These are phyloP conservation scores for Parauchenoglanis punctatus DNA, from an alignment of 2,797 vertebrate genomes.

Conservation along the genomic window DNA sequence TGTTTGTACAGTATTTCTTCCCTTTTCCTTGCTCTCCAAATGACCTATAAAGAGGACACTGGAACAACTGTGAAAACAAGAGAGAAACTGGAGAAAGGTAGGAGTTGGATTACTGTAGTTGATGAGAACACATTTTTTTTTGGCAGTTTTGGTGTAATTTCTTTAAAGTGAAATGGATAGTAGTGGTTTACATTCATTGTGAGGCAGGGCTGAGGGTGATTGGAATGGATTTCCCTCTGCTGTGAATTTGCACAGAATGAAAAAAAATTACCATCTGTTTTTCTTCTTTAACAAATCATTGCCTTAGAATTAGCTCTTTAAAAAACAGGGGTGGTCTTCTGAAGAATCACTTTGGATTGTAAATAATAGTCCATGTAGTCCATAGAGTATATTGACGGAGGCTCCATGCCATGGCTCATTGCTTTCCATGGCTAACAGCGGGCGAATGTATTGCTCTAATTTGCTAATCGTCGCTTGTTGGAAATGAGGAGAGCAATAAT, in stretches of 20 bases:
- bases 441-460: constrained; percentile 23
- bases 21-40: constrained; percentile 37
- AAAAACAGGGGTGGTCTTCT: constrained; percentile 11
- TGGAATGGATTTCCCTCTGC: constrained; percentile 6
- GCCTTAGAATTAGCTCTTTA: constrained; percentile 14
- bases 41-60: constrained; percentile 53
- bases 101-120: constrained; percentile 36
- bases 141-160: constrained; percentile 5
- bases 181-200: constrained; percentile 13
- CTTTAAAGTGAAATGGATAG: constrained; percentile 7
- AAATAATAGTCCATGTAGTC: constrained; percentile 7
- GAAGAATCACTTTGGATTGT: constrained; percentile 30
- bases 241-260: background rate
- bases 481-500: constrained; percentile 29
- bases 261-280: constrained; percentile 8
- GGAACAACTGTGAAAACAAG: constrained; percentile 50
- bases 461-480: constrained; percentile 29
- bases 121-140: constrained; percentile 2
- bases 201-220: background rate
- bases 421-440: constrained; percentile 6
- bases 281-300: constrained; percentile 4
- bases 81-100: constrained; percentile 33
- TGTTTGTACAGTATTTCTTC: constrained; percentile 50
- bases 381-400: constrained; percentile 18
- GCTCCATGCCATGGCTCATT: constrained; percentile 33